Evolutionary conservation across 2,797 vertebrate species (phyloP), one percentile per base, ranked within the genome.

Genomic region (Premnoplex brunnescens): DNA sequence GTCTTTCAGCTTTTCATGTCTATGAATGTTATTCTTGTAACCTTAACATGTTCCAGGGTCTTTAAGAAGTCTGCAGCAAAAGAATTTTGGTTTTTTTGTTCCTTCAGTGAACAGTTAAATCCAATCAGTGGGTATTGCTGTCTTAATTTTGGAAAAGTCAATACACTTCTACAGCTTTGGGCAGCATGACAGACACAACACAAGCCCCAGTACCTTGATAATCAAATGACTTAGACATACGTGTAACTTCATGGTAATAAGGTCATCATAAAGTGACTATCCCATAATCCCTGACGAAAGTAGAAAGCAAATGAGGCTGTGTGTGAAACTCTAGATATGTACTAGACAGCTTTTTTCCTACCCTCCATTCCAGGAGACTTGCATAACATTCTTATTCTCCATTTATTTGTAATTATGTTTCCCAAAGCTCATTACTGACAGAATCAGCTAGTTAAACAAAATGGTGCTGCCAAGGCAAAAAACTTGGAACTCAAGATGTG

Each of bases 51-150:
- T 92, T 79, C 59, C 44, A 88, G 78, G 75, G 59, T 95, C 75
- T 95, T 66, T 91, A 89, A 88, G 77, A 93, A 84, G 44, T 82
- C 75, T 84, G 28, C 30, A 48, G 24, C 66, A 82, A 89, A 58
- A 9, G 30, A 58, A n/a, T 76, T 71, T 32, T 36, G 55, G n/a
- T 26, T 56, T 12, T 46, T 49, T 88, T 22, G 85, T 66, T 83
- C 66, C 62, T 77, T 88, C 43, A 78, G 49, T 52, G 58, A 68
- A 52, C 36, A 76, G 72, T 85, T 89, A 91, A 88, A 76, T 76
- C n/a, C 32, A 27, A 17, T 64, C 56, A 75, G 85, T 39, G 46
- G 21, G 6, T 85, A 72, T 56, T 64, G 76, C 85, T 10, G 3
- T 85, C 49, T 85, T 88, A 81, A 74, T 88, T 85, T 80, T 12